Evolutionary conservation across 2,113 vertebrate species (phyloP).

Genomic region (Phylloscopus trochiloides): DNA sequence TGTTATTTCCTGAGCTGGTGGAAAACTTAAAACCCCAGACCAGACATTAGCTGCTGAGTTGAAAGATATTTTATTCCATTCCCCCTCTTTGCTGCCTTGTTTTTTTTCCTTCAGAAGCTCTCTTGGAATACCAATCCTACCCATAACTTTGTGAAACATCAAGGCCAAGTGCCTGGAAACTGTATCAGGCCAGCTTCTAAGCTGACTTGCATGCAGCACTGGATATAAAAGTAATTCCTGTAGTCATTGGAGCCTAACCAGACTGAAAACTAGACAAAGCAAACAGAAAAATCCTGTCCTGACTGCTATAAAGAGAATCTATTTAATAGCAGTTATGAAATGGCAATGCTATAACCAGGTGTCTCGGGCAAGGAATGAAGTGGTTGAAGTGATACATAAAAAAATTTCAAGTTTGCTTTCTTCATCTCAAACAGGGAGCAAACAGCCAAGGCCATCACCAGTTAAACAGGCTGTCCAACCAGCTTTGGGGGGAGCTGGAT

Average conservation of each 20-base stretch:
- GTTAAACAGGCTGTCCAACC: neutral
- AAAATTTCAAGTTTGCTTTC: neutral
- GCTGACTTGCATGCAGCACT: neutral
- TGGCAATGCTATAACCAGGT: constrained; percentile 10
- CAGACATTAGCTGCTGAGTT: neutral
- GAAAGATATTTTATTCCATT: neutral
- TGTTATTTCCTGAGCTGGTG: neutral
- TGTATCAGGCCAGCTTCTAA: neutral
- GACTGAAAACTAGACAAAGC: neutral
- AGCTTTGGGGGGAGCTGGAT: neutral
- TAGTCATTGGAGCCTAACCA: neutral
- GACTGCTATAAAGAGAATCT: neutral
- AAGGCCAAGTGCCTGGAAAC: neutral
- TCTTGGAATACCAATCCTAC: neutral
- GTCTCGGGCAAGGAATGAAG: neutral
- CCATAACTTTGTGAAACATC: neutral
- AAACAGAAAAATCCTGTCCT: neutral
- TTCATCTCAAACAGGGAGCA: neutral
- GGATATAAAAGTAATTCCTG: constrained; percentile 22
- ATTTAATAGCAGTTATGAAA: neutral
- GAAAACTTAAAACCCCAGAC: neutral
- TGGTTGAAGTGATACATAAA: neutral
- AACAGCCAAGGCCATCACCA: neutral
- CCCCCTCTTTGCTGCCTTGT: neutral
- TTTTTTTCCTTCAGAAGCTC: neutral